Percentiles rank a stretch among this genome's conserved stretches.
Conservation (phyloP, 2,888 invertebrate species). For the Calliopum simillimum region DNA sequence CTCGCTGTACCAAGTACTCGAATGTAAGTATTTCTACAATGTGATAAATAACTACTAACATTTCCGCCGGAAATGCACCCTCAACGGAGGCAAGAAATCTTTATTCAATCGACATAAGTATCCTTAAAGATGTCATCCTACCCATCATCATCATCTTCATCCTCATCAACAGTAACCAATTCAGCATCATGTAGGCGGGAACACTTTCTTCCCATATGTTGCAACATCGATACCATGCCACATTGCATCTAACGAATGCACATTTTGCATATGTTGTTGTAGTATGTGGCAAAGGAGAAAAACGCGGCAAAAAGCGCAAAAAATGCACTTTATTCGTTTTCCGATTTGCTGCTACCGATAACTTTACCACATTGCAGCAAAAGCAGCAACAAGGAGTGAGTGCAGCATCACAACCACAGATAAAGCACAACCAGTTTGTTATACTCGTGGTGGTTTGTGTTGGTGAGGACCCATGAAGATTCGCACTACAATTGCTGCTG, state of each 20-base stretch:
- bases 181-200: slow-evolving; percentile 28
- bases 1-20: no score
- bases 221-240: slow-evolving; percentile 12
- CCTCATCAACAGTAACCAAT: slow-evolving; percentile 4
- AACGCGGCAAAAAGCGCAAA: slow-evolving; percentile 33
- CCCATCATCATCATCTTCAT: slow-evolving; percentile 19
- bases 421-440: slow-evolving; percentile 40
- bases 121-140: slow-evolving; percentile 26
- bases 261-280: slow-evolving; percentile 8
- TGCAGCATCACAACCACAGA: slow-evolving; percentile 39
- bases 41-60: slow-evolving; percentile 13
- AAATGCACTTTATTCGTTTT: slow-evolving; percentile 38
- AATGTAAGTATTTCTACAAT: neutral
- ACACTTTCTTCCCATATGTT: slow-evolving; percentile 21
- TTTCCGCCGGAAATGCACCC: slow-evolving; percentile 32
- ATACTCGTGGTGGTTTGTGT: slow-evolving; percentile 21
- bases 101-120: slow-evolving; percentile 7
- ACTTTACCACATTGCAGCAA: slow-evolving; percentile 18
- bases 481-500: slow-evolving; percentile 6
- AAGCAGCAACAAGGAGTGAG: slow-evolving; percentile 13
- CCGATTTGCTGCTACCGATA: slow-evolving; percentile 38
- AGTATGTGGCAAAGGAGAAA: neutral
- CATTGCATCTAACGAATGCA: slow-evolving; percentile 3
- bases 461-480: neutral
- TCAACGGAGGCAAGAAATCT: neutral